Evolutionary conservation across 2,797 vertebrate species (phyloP).

Genomic region (Macrochelys suwanniensis): DNA sequence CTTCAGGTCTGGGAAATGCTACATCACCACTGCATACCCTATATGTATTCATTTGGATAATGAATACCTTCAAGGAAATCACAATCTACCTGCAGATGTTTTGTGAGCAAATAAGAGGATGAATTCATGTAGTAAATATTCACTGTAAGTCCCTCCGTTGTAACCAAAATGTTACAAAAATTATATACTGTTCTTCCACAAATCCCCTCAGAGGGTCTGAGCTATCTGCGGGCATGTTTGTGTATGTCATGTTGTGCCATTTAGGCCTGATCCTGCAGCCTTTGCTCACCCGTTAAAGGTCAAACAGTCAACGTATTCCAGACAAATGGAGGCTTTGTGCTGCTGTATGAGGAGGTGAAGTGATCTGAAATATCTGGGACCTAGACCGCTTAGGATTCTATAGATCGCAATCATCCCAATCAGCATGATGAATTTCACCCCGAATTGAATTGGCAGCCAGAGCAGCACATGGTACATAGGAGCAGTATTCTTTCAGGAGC

Average conservation of each 20-base stretch:
- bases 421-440: rapidly evolving
- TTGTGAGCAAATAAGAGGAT: neutral
- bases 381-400: neutral
- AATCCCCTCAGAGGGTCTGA: neutral
- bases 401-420: neutral
- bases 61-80: neutral
- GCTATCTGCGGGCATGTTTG: neutral
- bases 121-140: slow-evolving; percentile 12
- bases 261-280: neutral
- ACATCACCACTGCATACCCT: too few relatives aligned
- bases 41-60: slow-evolving; percentile 32
- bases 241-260: neutral
- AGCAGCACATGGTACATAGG: slow-evolving; percentile 34
- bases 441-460: rapidly evolving
- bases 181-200: neutral
- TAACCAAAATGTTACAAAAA: neutral
- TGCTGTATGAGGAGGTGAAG: neutral
- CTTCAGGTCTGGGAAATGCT: too few relatives aligned
- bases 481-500: neutral
- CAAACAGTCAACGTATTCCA: neutral
- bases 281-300: neutral
- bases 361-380: neutral
- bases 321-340: neutral
- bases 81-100: neutral
- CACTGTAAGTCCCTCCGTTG: neutral